phyloP scores from a whole-genome alignment of 2,113 vertebrate species.

The Origma solitaria region DNA sequence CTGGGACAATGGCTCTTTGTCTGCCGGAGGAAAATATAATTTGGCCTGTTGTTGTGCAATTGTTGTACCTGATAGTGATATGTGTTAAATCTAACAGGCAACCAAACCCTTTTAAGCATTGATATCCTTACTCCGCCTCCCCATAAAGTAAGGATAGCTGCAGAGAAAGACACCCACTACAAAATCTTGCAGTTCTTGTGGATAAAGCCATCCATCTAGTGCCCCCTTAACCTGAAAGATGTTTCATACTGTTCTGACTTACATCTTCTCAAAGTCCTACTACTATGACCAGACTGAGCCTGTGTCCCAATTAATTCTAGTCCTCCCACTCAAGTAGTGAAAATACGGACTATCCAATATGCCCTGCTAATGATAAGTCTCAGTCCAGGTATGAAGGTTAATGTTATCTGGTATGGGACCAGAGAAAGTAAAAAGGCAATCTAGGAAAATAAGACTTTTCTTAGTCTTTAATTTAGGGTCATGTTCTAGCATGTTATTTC shows the following conservation, averaged over 20 bases:
- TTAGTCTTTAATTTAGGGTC: neutral
- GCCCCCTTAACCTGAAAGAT: neutral
- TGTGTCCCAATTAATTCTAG: neutral
- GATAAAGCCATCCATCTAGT: neutral
- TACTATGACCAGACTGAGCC: neutral
- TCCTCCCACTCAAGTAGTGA: neutral
- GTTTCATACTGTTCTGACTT: neutral
- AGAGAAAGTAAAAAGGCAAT: neutral
- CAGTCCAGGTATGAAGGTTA: neutral
- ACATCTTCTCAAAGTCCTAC: neutral
- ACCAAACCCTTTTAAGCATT: neutral
- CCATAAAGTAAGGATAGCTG: neutral
- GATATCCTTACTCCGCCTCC: neutral
- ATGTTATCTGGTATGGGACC: neutral
- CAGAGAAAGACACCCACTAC: neutral
- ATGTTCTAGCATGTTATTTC: neutral
- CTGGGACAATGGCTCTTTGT: neutral
- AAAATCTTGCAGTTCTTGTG: neutral
- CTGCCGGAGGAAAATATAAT: neutral
- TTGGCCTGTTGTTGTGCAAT: neutral
- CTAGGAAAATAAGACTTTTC: neutral
- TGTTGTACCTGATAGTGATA: neutral
- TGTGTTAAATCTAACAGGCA: neutral
- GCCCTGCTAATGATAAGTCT: neutral
- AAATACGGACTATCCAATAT: neutral